phyloP scores from a whole-genome alignment of 2,888 invertebrate species.

The Mythimna ferrago region DNA sequence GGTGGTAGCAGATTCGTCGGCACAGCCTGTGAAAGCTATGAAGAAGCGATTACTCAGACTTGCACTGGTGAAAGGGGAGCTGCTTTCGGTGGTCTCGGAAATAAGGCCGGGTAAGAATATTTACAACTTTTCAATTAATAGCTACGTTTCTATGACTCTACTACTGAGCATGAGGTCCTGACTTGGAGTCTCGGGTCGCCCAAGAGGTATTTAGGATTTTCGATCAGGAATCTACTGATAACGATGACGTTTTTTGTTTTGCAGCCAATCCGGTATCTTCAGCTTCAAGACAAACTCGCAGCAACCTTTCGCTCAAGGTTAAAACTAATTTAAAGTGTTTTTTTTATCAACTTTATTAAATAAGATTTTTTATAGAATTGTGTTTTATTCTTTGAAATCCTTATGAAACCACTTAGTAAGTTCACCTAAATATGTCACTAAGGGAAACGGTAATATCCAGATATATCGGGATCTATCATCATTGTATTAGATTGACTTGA shows the following conservation, averaged over 20 bases:
- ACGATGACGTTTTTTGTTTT: conserved; percentile 53
- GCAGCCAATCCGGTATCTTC: conserved; percentile 75
- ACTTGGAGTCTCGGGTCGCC: too few relatives aligned
- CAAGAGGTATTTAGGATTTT: too few relatives aligned
- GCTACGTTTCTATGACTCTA: not conserved
- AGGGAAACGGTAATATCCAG: too few relatives aligned
- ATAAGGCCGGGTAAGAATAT: conserved; percentile 74
- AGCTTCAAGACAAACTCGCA: conserved; percentile 70
- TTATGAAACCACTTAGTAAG: not conserved
- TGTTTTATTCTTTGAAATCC: not conserved
- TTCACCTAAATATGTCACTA: too few relatives aligned
- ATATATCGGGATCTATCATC: too few relatives aligned
- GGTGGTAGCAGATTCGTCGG: conserved; percentile 77
- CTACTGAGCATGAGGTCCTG: too few relatives aligned
- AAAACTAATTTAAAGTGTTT: conserved; percentile 22
- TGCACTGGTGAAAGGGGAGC: conserved; percentile 76
- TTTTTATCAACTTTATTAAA: conserved; percentile 19
- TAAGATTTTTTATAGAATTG: conserved; percentile 10
- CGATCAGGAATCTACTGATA: not conserved
- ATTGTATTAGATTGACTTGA: too few relatives aligned
- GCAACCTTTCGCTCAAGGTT: conserved; percentile 74
- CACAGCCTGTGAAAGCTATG: conserved; percentile 77
- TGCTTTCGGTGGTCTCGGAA: conserved; percentile 77
- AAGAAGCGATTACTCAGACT: conserved; percentile 69
- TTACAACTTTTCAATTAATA: not conserved